A percentile compares a stretch with the other conserved stretches of the same genome.
These are phyloP conservation scores for human (Homo sapiens) DNA, from an alignment of 2,113 vertebrate species.

Conservation along the genomic window GRCh38 chrX:38235001-38235500, in stretches of 20 bases:
- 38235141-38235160: background rate
- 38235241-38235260: background rate
- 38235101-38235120: background rate
- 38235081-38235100: conserved; percentile 1
- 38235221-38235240: background rate
- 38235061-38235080: background rate
- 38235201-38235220: background rate
- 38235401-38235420: background rate
- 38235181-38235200: background rate
- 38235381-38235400: conserved; percentile 5
- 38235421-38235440: background rate
- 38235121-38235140: background rate
- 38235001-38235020: background rate
- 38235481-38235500: background rate
- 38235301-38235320: background rate
- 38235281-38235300: background rate
- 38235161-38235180: background rate
- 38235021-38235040: background rate
- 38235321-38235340: background rate
- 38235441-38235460: background rate
- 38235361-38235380: background rate
- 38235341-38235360: background rate
- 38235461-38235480: background rate
- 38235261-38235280: background rate
- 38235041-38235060: background rate